Evolutionary conservation across 2,888 invertebrate genomes (phyloP), one percentile per base, ranked within the genome.

Genomic region (Diarsia brunnea): DNA sequence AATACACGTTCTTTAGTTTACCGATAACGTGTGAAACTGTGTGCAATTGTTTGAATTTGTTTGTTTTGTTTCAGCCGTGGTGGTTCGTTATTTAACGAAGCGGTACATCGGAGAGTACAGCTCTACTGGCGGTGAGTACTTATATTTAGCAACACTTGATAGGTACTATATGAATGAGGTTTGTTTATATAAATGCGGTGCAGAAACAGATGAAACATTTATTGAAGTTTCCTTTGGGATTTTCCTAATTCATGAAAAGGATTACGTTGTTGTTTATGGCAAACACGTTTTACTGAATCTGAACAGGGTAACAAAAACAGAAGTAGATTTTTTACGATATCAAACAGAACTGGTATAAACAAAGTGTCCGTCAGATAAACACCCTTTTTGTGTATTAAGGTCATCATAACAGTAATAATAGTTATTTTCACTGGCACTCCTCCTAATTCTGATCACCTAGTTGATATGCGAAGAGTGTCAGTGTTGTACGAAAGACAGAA

Each of bases 101-200:
- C 97, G 98, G 85, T 98, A 98, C 92, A 98, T 98, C 89, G 98
- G 98, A 78, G 98, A 98, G 96, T 98, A 98, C 96, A 98, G 98
- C 93, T 98, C 98, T 67, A 98, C 97, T 81, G 98, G 98, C 92
- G 98, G 98, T 98, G 92, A 97, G 98, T 92, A 63, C 63, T 63
- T 63, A 82, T 79, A 87, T 81, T 79, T 88, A 84, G 85, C 68
- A 78, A 68, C 72, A 75, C 71, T 84, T 74, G 19, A 67, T 65
- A 38, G 38, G 38, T 38, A 73, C 72, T 81, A 64, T 77, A 64
- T 78, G 71, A 78, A 87, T 79, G 75, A 72, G 63, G 51, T 66
- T 79, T 84, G 80, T 79, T 84, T 80, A 78, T 73, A 60, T 49
- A 64, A 64, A 65, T 77, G 60, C 53, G 19, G 19, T 66, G 76